These are phyloP conservation scores for Drosophila tripunctata DNA, from an alignment of 2,888 invertebrate genomes.

Conservation along the genomic window DNA sequence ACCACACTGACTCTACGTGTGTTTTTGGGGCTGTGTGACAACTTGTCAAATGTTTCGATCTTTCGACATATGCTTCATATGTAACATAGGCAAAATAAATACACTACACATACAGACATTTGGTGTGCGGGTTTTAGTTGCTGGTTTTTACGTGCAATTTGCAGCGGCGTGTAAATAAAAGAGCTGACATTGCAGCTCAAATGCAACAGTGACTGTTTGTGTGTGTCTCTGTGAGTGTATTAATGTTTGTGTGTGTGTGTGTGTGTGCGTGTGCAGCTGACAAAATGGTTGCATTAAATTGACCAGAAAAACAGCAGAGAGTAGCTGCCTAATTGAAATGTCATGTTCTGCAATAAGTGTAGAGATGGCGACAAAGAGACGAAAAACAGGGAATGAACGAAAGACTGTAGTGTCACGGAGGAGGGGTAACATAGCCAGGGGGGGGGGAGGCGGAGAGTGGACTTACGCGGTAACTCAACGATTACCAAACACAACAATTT, in stretches of 20 bases:
- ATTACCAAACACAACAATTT: conserved; percentile 13
- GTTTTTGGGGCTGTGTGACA: conserved; percentile 9
- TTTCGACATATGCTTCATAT: conserved; percentile 28
- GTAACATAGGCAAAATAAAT: background rate
- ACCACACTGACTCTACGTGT: background rate
- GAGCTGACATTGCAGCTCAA: conserved; percentile 35
- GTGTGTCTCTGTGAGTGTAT: conserved; percentile 1
- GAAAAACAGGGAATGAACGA: background rate
- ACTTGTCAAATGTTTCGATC: conserved; percentile 37
- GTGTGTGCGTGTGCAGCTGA: conserved; percentile 22
- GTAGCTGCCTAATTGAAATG: conserved; percentile 81
- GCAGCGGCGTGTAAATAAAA: conserved; percentile 52
- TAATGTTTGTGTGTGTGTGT: conserved; percentile 1
- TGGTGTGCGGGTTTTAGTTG: conserved; percentile 1
- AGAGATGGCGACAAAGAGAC: conserved; percentile 28
- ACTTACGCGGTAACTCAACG: conserved; percentile 19
- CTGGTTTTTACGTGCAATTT: conserved; percentile 45
- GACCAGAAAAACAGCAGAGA: conserved; percentile 76
- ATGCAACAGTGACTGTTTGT: background rate
- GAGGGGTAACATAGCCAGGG: background rate
- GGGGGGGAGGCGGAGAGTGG: background rate
- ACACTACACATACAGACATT: background rate
- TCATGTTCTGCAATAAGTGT: conserved; percentile 78
- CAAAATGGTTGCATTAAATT: conserved; percentile 74
- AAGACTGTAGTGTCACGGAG: background rate